Conservation (phyloP, 2,113 vertebrate species). For the Cettia cetti region DNA sequence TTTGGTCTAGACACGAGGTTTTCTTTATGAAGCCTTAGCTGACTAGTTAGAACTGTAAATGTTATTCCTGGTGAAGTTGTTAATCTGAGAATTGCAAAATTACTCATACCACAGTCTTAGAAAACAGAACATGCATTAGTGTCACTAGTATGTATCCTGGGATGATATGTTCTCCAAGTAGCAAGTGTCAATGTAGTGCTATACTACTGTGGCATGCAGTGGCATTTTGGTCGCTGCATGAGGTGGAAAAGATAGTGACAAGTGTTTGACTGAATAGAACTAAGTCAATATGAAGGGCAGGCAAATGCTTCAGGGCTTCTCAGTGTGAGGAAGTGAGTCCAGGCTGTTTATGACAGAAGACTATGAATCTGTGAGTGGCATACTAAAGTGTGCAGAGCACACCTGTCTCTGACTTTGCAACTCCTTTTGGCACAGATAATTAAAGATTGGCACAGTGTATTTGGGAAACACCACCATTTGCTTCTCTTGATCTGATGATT, state of each 20-base stretch:
- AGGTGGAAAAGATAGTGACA: background rate
- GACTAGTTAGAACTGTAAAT: background rate
- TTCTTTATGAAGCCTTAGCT: background rate
- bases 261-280: background rate
- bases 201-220: background rate
- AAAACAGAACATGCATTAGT: background rate
- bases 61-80: background rate
- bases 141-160: background rate
- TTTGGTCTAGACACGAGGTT: background rate
- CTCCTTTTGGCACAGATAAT: background rate
- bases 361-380: background rate
- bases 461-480: background rate
- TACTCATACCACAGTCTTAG: background rate
- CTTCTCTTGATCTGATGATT: background rate
- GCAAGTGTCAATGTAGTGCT: background rate
- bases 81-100: background rate
- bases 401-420: background rate
- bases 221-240: background rate
- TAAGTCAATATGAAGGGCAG: background rate
- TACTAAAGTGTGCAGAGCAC: rapidly evolving
- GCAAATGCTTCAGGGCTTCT: background rate
- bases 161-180: background rate
- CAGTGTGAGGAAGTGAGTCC: background rate
- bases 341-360: background rate
- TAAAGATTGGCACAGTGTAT: background rate